Evolutionary conservation across 2,888 invertebrate species (phyloP).

Genomic region (Hydriomena furcata): DNA sequence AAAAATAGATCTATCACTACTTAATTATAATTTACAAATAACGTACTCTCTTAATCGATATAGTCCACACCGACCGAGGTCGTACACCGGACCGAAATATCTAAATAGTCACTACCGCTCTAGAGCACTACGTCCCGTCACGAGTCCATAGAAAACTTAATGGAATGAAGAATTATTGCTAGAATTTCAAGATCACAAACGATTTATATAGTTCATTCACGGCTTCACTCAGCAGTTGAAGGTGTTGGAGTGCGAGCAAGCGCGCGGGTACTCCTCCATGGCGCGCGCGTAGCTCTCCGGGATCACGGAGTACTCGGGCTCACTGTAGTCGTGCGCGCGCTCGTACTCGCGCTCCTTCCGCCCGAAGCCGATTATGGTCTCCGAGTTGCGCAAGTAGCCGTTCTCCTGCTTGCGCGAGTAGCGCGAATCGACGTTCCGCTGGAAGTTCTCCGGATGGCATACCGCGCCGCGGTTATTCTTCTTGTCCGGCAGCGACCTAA

Average conservation of each 20-base stretch:
- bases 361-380: slow-evolving; percentile 71
- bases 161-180: slow-evolving; percentile 84
- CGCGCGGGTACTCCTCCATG: slow-evolving; percentile 66
- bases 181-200: slow-evolving; percentile 83
- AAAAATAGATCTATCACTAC: slow-evolving; percentile 82
- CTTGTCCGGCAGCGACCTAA: slow-evolving; percentile 77
- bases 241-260: slow-evolving; percentile 77
- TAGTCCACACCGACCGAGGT: slow-evolving; percentile 64
- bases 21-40: slow-evolving; percentile 82
- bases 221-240: slow-evolving; percentile 78
- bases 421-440: slow-evolving; percentile 77
- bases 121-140: slow-evolving; percentile 76
- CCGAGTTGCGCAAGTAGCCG: slow-evolving; percentile 75
- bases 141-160: slow-evolving; percentile 74
- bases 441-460: slow-evolving; percentile 78
- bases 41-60: slow-evolving; percentile 76
- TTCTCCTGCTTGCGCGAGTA: slow-evolving; percentile 81
- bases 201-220: slow-evolving; percentile 57
- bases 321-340: slow-evolving; percentile 65
- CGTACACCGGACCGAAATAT: slow-evolving; percentile 58
- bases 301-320: slow-evolving; percentile 81
- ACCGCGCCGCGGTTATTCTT: slow-evolving; percentile 74
- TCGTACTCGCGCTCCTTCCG: slow-evolving; percentile 63
- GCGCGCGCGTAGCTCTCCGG: slow-evolving; percentile 66
- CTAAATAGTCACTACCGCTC: slow-evolving; percentile 77